Percentiles rank a stretch among this genome's conserved stretches.
These are phyloP conservation scores for Harmothoe impar DNA, from an alignment of 2,888 invertebrate species.

Conservation along the genomic window DNA sequence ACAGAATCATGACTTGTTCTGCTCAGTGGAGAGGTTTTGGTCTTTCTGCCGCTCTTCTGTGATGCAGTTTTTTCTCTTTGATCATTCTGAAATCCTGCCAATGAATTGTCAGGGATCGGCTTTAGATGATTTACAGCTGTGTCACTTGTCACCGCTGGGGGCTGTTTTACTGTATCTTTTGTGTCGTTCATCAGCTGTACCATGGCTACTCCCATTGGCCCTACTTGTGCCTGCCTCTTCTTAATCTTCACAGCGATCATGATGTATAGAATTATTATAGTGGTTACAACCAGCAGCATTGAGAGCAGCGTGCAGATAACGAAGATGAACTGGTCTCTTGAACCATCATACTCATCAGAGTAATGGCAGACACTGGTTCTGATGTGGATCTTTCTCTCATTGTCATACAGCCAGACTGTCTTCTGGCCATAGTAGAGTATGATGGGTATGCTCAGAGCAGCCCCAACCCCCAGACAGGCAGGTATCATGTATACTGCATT, in stretches of 20 bases:
- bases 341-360: background rate
- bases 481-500: too few species aligned
- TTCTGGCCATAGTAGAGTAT: background rate
- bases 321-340: background rate
- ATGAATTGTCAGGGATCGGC: too few species aligned
- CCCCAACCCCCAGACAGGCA: background rate
- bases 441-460: background rate
- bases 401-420: background rate
- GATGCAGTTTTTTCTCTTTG: too few species aligned
- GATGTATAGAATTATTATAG: background rate
- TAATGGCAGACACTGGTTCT: constrained; percentile 4
- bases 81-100: too few species aligned
- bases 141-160: too few species aligned
- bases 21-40: too few species aligned
- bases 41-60: too few species aligned
- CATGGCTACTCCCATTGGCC: background rate
- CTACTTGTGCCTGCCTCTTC: background rate
- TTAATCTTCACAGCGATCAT: background rate
- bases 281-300: background rate
- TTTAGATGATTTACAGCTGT: too few species aligned
- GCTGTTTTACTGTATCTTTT: too few species aligned
- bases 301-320: background rate
- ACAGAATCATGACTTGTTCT: too few species aligned
- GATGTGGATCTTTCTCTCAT: background rate
- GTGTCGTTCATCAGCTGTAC: too few species aligned